These are phyloP conservation scores for Neotoxoptera formosana DNA, from an alignment of 1,140 invertebrate species.

Conservation along the genomic window DNA sequence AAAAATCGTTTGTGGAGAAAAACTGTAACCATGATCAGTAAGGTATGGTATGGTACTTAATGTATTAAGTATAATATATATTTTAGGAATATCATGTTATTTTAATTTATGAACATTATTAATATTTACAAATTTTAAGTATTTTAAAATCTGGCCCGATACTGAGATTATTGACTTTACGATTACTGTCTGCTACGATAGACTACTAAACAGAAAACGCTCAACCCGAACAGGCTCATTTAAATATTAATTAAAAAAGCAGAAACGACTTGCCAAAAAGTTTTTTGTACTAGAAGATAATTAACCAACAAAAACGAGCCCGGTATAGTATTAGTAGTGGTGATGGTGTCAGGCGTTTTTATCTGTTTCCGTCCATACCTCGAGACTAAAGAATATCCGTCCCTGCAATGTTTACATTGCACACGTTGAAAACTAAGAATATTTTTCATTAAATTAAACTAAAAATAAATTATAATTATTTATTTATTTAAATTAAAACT, in stretches of 20 bases:
- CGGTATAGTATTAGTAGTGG: background rate
- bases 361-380: slow-evolving; percentile 40
- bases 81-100: background rate
- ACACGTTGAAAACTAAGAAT: slow-evolving; percentile 34
- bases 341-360: slow-evolving; percentile 8
- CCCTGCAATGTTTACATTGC: background rate
- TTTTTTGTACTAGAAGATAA: slow-evolving; percentile 32
- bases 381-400: slow-evolving; percentile 1
- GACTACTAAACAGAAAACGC: background rate
- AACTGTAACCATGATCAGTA: background rate
- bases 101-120: background rate
- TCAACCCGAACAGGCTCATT: slow-evolving; percentile 23
- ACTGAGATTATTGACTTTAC: slow-evolving; percentile 6
- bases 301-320: slow-evolving; percentile 10
- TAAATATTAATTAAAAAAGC: slow-evolving; percentile 51
- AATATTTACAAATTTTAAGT: background rate
- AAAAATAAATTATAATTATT: slow-evolving; percentile 38
- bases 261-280: slow-evolving; percentile 23
- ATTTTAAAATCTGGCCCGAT: background rate
- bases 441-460: background rate
- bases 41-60: too few species aligned
- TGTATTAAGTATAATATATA: background rate
- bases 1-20: background rate
- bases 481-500: background rate
- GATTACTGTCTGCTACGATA: background rate